Evolutionary conservation across 2,113 vertebrate species (phyloP), one percentile per base, ranked within the genome.

Genomic region (Xyliphius kryptos): DNA sequence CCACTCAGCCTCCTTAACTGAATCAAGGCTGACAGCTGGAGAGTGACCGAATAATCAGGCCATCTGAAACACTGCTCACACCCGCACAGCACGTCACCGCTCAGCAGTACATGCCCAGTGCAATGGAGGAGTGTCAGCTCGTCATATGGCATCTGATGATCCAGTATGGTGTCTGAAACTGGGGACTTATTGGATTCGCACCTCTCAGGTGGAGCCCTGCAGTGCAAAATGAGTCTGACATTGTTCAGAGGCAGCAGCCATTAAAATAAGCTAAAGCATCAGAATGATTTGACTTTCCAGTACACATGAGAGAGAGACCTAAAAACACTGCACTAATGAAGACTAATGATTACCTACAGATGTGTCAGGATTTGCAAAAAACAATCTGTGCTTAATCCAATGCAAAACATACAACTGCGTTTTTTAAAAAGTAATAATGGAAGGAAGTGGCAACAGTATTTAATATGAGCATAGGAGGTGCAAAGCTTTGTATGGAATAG

Each of bases 21-120:
- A 68, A 67, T 68, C 49, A 53, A 63, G 44, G 14, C 48, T 22
- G 60, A 61, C 38, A 68, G 56, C 63, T 62, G 58, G 66, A 66
- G 43, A 71, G 14, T 40, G 58, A 68, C 50, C 38, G 43, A 26
- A 68, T 64, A 55, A 68, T 52, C 56, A 63, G 61, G 51, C 40
- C 19, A 48, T 43, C 53, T 52, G 46, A 49, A 52, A 62, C 53
- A 47, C 4, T 26, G 40, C 58, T 57, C 76, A 76, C 72, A 71
- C 44, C 32, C n/a, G 8, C 21, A 32, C 32, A 61, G 56, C 52
- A 16, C 5, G 32, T 10, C 3, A 13, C 51, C 3, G 32, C 19
- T 17, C 32, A 37, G 46, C 19, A 14, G 19, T 54, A 63, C 26
- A 37, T n/a, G 40, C n/a, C 26, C n/a, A 15, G 17, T 51, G 47